These are phyloP conservation scores for Symphodus melops DNA, from an alignment of 2,113 vertebrate genomes.

Conservation along the genomic window DNA sequence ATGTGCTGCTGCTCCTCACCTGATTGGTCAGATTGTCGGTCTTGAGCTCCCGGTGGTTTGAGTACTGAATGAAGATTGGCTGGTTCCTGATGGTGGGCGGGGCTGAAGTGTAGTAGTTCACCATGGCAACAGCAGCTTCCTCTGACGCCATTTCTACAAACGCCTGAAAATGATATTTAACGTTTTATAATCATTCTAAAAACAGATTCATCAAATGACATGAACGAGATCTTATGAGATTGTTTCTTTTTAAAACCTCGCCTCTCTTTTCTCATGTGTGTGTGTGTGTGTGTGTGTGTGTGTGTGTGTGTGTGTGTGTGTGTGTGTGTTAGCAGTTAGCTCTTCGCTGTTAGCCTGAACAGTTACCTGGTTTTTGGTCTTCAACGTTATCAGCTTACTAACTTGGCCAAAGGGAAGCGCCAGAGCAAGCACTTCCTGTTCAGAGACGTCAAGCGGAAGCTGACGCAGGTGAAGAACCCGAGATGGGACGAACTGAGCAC, in stretches of 20 bases:
- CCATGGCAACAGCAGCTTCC: constrained; percentile 61
- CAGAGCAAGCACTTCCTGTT: constrained; percentile 67
- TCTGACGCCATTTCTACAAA: constrained; percentile 71
- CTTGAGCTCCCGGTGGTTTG: constrained; percentile 70
- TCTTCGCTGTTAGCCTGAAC: background rate
- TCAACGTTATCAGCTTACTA: constrained; percentile 53
- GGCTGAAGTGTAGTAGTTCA: constrained; percentile 68
- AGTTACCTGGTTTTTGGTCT: constrained; percentile 57
- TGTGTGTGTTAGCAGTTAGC: background rate
- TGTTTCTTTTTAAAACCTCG: too few species aligned
- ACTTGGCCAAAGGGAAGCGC: constrained; percentile 61
- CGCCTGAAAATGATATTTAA: constrained; percentile 18
- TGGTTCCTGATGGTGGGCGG: constrained; percentile 69
- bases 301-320: too few species aligned
- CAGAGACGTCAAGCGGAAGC: constrained; percentile 58
- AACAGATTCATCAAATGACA: background rate
- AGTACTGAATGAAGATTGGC: constrained; percentile 69
- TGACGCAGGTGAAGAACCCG: constrained; percentile 66
- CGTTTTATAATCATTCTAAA: too few species aligned
- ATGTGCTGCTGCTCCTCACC: constrained; percentile 14
- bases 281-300: too few species aligned
- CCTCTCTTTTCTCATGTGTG: too few species aligned
- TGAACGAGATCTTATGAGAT: too few species aligned
- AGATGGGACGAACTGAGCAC: constrained; percentile 53
- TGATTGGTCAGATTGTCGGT: constrained; percentile 65